Conservation (phyloP, 2,113 vertebrate species). For the Neopipo cinnamomea region DNA sequence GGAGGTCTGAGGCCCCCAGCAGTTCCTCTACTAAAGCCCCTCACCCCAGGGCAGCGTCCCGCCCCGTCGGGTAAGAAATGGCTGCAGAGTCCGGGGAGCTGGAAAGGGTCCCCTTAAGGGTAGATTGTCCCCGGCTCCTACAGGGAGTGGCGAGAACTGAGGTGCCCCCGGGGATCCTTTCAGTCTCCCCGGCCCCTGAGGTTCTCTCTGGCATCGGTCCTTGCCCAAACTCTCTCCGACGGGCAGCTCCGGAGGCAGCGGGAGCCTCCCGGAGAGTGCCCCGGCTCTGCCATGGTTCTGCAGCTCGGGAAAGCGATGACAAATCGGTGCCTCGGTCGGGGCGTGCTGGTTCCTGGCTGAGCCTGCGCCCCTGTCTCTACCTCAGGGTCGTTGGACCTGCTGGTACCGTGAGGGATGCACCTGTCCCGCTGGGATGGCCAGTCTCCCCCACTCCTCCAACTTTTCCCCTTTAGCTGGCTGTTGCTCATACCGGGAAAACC, state of each 20-base stretch:
- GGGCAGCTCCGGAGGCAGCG: neutral
- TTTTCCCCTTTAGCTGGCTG: neutral
- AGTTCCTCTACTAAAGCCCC: neutral
- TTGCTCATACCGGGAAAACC: neutral
- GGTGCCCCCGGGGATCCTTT: neutral
- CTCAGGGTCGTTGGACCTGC: neutral
- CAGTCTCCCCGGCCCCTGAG: neutral
- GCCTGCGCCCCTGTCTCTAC: neutral
- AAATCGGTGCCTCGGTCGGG: accelerated
- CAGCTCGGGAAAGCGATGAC: neutral
- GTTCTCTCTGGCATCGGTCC: neutral
- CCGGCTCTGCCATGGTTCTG: neutral
- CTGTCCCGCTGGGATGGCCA: accelerated
- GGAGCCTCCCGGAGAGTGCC: neutral
- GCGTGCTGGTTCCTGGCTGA: neutral
- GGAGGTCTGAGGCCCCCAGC: neutral
- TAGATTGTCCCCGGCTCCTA: neutral
- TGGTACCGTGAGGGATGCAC: accelerated
- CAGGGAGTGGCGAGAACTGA: neutral
- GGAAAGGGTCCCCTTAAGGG: neutral
- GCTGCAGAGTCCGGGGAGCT: neutral
- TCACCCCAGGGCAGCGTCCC: neutral
- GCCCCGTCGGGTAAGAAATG: neutral
- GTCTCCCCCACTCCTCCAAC: neutral
- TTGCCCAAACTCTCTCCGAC: neutral